These are phyloP conservation scores for Erebia aethiops DNA, from an alignment of 2,888 invertebrate genomes.

Conservation along the genomic window DNA sequence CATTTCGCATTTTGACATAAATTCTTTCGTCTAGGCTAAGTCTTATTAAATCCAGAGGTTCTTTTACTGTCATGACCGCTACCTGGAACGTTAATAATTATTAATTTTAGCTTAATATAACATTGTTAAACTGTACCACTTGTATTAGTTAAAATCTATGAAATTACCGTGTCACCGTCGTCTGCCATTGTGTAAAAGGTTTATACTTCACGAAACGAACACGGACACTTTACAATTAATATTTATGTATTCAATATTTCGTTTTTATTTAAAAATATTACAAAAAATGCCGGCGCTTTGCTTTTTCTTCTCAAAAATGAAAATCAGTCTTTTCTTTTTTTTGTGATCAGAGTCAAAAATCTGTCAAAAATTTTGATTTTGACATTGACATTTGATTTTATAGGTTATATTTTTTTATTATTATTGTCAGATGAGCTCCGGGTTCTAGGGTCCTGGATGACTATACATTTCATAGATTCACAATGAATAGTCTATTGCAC, in stretches of 20 bases:
- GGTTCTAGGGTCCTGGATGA: background rate
- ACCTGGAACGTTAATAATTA: constrained; percentile 79
- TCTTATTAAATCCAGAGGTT: constrained; percentile 97
- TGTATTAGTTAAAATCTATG: background rate
- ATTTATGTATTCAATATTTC: background rate
- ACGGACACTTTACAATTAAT: background rate
- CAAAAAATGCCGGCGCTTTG: too few relatives aligned
- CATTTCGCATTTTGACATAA: constrained; percentile 99
- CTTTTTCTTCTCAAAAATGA: too few relatives aligned
- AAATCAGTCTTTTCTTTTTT: too few relatives aligned
- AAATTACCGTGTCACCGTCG: constrained; percentile 74
- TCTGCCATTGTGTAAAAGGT: constrained; percentile 61
- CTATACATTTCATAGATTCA: background rate
- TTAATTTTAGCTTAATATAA: background rate
- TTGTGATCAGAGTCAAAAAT: too few relatives aligned
- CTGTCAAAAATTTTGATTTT: background rate
- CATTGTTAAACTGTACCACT: background rate
- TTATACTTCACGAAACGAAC: background rate
- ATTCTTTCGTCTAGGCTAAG: constrained; percentile 99
- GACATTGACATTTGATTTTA: background rate
- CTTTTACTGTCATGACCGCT: constrained; percentile 96
- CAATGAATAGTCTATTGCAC: background rate
- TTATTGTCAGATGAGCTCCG: too few relatives aligned
- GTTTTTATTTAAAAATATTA: background rate
- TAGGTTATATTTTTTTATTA: background rate